A percentile compares a stretch with the other conserved stretches of the same genome.
Evolutionary conservation across 2,113 vertebrate genomes (phyloP).

Genomic region (Capreolus pygargus): DNA sequence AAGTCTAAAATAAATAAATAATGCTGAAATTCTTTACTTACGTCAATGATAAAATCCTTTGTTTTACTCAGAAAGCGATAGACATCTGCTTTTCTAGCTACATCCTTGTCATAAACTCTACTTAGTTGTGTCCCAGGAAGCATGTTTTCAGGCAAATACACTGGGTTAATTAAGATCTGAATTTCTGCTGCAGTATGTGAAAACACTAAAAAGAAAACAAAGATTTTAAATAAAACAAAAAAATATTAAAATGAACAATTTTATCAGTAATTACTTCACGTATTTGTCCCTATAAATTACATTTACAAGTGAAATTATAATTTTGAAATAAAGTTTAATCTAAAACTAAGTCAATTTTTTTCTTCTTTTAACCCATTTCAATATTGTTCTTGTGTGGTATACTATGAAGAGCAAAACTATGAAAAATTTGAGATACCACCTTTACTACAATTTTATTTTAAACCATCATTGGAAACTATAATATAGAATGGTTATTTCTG

Average conservation of each 20-base stretch:
- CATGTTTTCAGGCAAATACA: constrained; percentile 68
- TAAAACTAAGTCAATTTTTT: neutral
- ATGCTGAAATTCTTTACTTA: neutral
- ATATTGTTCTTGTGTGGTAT: neutral
- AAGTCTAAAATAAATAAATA: neutral
- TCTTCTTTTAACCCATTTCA: neutral
- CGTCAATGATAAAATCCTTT: constrained; percentile 66
- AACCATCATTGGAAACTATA: neutral
- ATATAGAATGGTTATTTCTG: neutral
- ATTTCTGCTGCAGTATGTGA: constrained; percentile 46
- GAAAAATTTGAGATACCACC: neutral
- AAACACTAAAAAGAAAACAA: constrained; percentile 44
- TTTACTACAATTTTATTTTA: neutral
- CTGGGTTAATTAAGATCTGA: constrained; percentile 52
- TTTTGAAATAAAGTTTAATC: neutral
- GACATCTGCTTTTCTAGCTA: constrained; percentile 53
- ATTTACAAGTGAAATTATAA: neutral
- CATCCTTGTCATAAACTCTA: constrained; percentile 56
- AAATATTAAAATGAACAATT: neutral
- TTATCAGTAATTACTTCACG: neutral
- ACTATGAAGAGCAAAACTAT: neutral
- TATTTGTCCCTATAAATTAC: neutral
- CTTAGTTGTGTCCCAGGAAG: constrained; percentile 48
- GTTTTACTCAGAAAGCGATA: constrained; percentile 42
- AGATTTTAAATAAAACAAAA: neutral